Conservation (phyloP, 2,797 vertebrate genomes). For the Tadarida brasiliensis region DNA sequence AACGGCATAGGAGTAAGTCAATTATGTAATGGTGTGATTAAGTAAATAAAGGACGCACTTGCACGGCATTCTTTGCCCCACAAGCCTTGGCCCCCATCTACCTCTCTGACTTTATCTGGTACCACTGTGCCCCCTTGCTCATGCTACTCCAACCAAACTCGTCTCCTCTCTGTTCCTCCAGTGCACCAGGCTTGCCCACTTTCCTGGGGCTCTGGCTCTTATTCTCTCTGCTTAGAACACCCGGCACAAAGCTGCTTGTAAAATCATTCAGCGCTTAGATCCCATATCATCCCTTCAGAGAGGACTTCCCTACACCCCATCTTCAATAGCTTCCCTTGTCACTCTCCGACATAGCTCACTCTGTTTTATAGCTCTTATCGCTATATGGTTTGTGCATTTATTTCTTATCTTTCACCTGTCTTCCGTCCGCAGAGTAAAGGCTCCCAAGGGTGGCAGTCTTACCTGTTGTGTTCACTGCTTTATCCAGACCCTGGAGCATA, state of each 20-base stretch:
- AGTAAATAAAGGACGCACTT: background rate
- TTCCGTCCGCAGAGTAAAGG: background rate
- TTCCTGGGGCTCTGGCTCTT: background rate
- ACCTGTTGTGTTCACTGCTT: background rate
- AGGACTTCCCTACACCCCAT: background rate
- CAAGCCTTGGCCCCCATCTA: background rate
- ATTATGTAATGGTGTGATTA: background rate
- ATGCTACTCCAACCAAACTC: background rate
- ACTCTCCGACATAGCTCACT: background rate
- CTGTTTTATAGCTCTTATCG: background rate
- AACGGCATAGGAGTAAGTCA: background rate
- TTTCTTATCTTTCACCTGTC: background rate
- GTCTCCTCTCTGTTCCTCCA: background rate
- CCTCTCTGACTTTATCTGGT: background rate
- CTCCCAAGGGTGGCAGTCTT: background rate
- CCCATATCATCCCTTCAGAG: background rate
- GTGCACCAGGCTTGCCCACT: background rate
- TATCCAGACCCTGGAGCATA: background rate
- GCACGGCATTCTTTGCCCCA: background rate
- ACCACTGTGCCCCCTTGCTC: background rate
- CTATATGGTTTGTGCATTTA: background rate
- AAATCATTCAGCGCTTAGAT: background rate
- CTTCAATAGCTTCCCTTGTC: background rate
- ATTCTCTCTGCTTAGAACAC: background rate
- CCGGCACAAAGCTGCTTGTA: background rate